Percentiles rank a stretch among this genome's conserved stretches.
phyloP scores from a whole-genome alignment of 53 echinoderm and acorn worm species.

The Apostichopus leukothele region DNA sequence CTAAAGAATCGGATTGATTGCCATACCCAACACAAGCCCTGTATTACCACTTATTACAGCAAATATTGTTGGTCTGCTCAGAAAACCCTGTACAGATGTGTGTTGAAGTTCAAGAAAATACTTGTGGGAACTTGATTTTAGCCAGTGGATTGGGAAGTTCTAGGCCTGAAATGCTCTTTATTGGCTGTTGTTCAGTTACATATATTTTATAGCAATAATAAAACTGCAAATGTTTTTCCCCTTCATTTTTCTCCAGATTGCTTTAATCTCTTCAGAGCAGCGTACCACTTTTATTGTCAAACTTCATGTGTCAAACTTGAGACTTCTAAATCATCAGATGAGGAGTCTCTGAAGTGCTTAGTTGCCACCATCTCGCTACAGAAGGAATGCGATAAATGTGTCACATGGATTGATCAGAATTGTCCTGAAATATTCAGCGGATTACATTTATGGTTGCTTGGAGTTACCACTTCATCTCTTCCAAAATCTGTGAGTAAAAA shows the following conservation, averaged over 20 bases:
- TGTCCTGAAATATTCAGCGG: constrained; percentile 73
- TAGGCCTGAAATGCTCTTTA: too few relatives aligned
- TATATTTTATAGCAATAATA: too few relatives aligned
- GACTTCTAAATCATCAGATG: background rate
- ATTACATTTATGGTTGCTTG: constrained; percentile 74
- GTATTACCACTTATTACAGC: too few relatives aligned
- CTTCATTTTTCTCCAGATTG: background rate
- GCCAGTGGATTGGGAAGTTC: too few relatives aligned
- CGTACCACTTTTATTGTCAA: background rate
- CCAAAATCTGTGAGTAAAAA: constrained; percentile 14
- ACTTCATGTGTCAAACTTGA: constrained; percentile 11
- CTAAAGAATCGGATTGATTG: too few relatives aligned
- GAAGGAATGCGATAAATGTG: background rate
- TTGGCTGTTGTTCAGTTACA: too few relatives aligned
- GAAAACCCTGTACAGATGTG: too few relatives aligned
- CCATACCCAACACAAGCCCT: too few relatives aligned
- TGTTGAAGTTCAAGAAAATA: too few relatives aligned
- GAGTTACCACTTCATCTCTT: constrained; percentile 13
- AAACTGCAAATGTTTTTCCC: too few relatives aligned
- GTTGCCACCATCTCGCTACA: background rate
- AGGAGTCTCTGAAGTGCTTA: background rate
- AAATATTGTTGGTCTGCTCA: too few relatives aligned
- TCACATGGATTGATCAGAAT: constrained; percentile 66
- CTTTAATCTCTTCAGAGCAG: background rate
- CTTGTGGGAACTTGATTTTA: too few relatives aligned